Evolutionary conservation across 53 echinoderm and acorn worm species (phyloP), one percentile per base, ranked within the genome.

Genomic region (Astropecten irregularis): DNA sequence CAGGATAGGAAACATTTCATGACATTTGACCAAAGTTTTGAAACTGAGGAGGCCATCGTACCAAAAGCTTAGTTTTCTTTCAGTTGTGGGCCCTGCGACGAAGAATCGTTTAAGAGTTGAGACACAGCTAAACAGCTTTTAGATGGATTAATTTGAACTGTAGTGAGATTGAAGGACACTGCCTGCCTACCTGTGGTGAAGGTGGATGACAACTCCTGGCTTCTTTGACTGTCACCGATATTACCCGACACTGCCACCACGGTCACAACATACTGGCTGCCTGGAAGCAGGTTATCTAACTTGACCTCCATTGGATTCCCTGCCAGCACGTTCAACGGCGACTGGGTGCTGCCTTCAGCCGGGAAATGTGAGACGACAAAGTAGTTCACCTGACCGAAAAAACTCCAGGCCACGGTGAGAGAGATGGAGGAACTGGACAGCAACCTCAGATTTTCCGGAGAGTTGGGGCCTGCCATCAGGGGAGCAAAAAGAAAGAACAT

Each of bases 221-320:
- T 72, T 11, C 26, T 73, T 50, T 85, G 19, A 8, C 61, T 47
- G 0, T 16, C 39, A 3, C 9, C 32, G 2, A 9, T 8, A 34
- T 46, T 30, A 34, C 50, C 49, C 37, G 62, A 62, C 20, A 54
- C 30, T 7, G 73, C 73, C 73, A 44, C 50, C 0, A 85, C 13
- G 32, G 85, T 85, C 48, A 85, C 73, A 9, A 73, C 50, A 28
- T 85, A 85, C 36, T 85, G 63, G 9, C 33, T 85, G 33, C 20
- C 49, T 3, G 85, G 72, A 47, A 72, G 16, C 14, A 72, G 25
- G 63, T 79, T 79, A 31, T 79, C 79, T 10, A 79, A 79, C 30
- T 47, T 60, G 9, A 62, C 79, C 62, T 33, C 57, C 60, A 19
- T 47, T 5, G 60, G 79, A 34, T 31, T 47, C n/a, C 33, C 62